phyloP scores from a whole-genome alignment of 2,888 invertebrate species.

The Cheilosia scutellata region DNA sequence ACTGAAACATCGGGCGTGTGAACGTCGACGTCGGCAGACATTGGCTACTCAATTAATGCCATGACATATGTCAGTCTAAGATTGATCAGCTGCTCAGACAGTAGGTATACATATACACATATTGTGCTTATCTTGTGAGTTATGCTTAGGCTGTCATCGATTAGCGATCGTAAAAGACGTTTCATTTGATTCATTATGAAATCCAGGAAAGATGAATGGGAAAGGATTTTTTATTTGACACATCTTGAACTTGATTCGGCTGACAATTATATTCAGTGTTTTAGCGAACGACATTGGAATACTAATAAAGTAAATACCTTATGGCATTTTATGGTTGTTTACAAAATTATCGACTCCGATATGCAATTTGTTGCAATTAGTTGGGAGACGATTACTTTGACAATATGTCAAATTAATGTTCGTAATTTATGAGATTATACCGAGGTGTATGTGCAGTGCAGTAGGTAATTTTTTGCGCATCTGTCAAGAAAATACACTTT shows the following conservation, averaged over 20 bases:
- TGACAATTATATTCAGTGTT: background rate
- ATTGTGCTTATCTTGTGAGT: slow-evolving; percentile 39
- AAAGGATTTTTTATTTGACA: slow-evolving; percentile 26
- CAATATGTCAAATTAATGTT: no score
- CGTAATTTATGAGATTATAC: no score
- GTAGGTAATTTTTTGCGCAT: no score
- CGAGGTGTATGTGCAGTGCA: no score
- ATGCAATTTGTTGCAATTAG: no score
- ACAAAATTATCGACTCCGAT: no score
- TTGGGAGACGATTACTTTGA: no score
- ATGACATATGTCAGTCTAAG: slow-evolving; percentile 35
- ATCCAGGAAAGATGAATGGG: slow-evolving; percentile 25
- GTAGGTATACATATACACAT: background rate
- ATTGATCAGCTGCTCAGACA: slow-evolving; percentile 23
- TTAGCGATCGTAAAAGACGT: slow-evolving; percentile 37
- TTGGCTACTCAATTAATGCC: slow-evolving; percentile 48
- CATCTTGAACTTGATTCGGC: background rate
- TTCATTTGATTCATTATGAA: slow-evolving; percentile 33
- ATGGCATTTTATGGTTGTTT: no score
- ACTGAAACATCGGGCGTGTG: slow-evolving; percentile 11
- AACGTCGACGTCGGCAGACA: slow-evolving; percentile 19
- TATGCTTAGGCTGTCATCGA: slow-evolving; percentile 59
- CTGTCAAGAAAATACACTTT: no score
- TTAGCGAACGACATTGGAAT: background rate
- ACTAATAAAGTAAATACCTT: background rate